Conservation (phyloP, 2,113 vertebrate genomes). For the Sinocyclocheilus grahami region DNA sequence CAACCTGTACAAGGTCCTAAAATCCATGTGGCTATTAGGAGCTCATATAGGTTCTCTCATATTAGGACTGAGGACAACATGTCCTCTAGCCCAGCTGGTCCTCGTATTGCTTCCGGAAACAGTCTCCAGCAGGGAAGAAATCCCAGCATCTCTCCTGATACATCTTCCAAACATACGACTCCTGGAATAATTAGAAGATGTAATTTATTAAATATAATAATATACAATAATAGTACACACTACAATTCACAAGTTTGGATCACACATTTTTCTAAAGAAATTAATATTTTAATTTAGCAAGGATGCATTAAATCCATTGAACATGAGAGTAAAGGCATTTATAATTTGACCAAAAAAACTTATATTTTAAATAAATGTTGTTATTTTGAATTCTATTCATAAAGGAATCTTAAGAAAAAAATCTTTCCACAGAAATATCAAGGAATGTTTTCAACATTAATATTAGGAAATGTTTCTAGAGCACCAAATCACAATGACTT, state of each 20-base stretch:
- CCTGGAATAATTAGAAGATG: conserved; percentile 72
- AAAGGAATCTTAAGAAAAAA: background rate
- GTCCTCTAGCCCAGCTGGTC: conserved; percentile 88
- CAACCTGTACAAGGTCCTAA: conserved; percentile 10
- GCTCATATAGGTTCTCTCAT: conserved; percentile 21
- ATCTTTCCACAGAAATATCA: background rate
- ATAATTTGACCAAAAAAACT: background rate
- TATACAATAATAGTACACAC: background rate
- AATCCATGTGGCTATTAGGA: background rate
- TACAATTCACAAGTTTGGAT: background rate
- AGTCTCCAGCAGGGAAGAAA: conserved; percentile 97
- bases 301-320: background rate
- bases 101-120: conserved; percentile 98
- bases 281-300: background rate
- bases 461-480: background rate
- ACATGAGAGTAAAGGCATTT: background rate
- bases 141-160: conserved; percentile 99
- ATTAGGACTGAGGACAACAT: conserved; percentile 23
- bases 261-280: background rate
- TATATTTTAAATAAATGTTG: background rate
- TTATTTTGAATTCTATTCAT: background rate
- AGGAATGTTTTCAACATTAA: background rate
- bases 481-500: background rate
- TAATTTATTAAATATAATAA: background rate
- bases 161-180: conserved; percentile 99